Conservation (phyloP, 2,888 invertebrate genomes). For the Lochmaea capreae region DNA sequence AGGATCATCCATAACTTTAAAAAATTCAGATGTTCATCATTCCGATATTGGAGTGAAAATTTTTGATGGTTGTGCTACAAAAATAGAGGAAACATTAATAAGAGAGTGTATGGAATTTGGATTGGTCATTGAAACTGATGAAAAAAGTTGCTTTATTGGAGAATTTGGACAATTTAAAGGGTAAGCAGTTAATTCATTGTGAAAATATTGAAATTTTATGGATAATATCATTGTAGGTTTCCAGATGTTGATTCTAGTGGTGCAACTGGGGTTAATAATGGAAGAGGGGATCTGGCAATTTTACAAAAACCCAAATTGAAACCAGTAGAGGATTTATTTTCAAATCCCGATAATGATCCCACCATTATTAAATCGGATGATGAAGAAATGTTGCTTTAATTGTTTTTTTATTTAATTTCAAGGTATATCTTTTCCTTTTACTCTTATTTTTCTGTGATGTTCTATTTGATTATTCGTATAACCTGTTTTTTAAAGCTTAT, state of each 20-base stretch:
- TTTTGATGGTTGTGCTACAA: slow-evolving; percentile 63
- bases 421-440: not conserved
- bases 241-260: slow-evolving; percentile 54
- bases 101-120: slow-evolving; percentile 67
- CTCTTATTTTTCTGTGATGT: not conserved
- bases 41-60: slow-evolving; percentile 63
- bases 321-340: slow-evolving; percentile 59
- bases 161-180: slow-evolving; percentile 57
- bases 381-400: slow-evolving; percentile 38
- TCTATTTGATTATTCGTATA: not conserved
- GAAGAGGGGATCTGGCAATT: slow-evolving; percentile 59
- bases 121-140: slow-evolving; percentile 67
- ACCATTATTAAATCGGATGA: slow-evolving; percentile 53
- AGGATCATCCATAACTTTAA: slow-evolving; percentile 60
- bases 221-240: slow-evolving; percentile 53
- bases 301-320: slow-evolving; percentile 55
- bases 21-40: slow-evolving; percentile 58
- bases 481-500: not conserved
- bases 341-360: slow-evolving; percentile 55
- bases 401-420: not conserved
- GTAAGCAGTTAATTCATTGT: slow-evolving; percentile 52
- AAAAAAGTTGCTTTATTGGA: slow-evolving; percentile 53
- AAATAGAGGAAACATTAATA: slow-evolving; percentile 61
- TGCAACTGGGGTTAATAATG: slow-evolving; percentile 56
- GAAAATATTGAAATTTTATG: slow-evolving; percentile 3